phyloP scores from a whole-genome alignment of 2,113 vertebrate species.

The Murina feae region DNA sequence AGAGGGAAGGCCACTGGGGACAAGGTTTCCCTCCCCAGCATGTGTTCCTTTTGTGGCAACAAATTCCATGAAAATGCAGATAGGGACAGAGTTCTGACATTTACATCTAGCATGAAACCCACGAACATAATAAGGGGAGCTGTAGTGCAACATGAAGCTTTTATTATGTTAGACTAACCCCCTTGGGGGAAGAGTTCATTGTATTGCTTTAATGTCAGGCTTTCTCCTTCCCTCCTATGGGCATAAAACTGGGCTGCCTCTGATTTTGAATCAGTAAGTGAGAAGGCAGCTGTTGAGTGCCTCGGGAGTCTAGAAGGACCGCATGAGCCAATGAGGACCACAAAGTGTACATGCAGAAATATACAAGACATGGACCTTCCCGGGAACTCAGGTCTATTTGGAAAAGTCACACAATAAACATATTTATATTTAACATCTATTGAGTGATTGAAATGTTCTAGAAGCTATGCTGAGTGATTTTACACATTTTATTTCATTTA shows the following conservation, averaged over 20 bases:
- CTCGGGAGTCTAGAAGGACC: neutral
- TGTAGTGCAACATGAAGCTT: slow-evolving; percentile 42
- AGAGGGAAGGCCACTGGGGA: neutral
- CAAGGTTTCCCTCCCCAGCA: neutral
- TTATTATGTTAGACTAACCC: slow-evolving; percentile 64
- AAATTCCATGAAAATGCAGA: slow-evolving; percentile 9
- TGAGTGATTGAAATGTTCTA: neutral
- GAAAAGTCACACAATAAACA: neutral
- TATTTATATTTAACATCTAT: neutral
- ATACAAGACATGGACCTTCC: neutral
- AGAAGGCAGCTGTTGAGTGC: neutral
- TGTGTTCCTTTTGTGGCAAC: neutral
- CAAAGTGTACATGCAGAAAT: neutral
- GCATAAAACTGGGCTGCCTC: neutral
- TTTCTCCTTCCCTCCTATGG: slow-evolving; percentile 20
- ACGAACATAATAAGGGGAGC: slow-evolving; percentile 26
- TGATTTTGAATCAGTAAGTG: neutral
- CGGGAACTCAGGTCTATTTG: neutral
- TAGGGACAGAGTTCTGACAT: slow-evolving; percentile 54
- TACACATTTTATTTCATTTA: neutral
- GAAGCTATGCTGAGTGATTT: neutral
- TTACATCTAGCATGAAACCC: slow-evolving; percentile 54
- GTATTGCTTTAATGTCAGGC: slow-evolving; percentile 45
- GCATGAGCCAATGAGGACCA: too few relatives aligned
- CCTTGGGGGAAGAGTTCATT: slow-evolving; percentile 42